Percentiles rank a stretch among this genome's conserved stretches.
These are phyloP conservation scores for Kradibia gibbosae DNA, from an alignment of 1,140 invertebrate species.

Conservation along the genomic window DNA sequence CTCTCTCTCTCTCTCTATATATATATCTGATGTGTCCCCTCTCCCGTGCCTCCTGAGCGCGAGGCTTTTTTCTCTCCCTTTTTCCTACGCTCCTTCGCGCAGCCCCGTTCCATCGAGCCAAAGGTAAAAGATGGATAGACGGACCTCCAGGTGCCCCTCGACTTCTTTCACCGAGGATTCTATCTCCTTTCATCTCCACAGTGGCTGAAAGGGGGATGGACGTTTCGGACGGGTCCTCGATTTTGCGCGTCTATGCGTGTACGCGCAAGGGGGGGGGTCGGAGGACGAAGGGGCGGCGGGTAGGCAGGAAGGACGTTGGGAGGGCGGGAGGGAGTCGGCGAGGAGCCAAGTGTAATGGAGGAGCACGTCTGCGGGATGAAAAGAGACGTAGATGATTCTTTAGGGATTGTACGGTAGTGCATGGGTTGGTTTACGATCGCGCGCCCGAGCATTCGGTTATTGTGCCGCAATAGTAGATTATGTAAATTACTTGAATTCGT, in stretches of 20 bases:
- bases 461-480: conserved; percentile 1
- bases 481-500: conserved; percentile 11
- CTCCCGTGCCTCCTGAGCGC: not conserved
- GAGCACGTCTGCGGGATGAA: conserved; percentile 1
- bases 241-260: too few species aligned
- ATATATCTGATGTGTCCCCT: not conserved
- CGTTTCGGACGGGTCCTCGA: too few species aligned
- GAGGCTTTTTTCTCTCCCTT: not conserved
- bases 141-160: conserved; percentile 13
- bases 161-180: conserved; percentile 14
- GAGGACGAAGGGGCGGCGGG: not conserved
- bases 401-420: not conserved
- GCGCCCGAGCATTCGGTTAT: not conserved
- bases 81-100: not conserved
- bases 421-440: not conserved
- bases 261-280: too few species aligned
- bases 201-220: too few species aligned
- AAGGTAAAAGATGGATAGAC: not conserved
- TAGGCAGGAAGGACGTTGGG: not conserved
- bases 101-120: not conserved
- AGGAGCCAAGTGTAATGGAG: conserved; percentile 10
- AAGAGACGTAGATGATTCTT: conserved; percentile 7
- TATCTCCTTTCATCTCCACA: not conserved
- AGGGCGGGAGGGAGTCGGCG: not conserved
- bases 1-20: not conserved